A percentile compares a stretch with the other conserved stretches of the same genome.
These are phyloP conservation scores for Idaea straminata DNA, from an alignment of 2,888 invertebrate species.

Conservation along the genomic window DNA sequence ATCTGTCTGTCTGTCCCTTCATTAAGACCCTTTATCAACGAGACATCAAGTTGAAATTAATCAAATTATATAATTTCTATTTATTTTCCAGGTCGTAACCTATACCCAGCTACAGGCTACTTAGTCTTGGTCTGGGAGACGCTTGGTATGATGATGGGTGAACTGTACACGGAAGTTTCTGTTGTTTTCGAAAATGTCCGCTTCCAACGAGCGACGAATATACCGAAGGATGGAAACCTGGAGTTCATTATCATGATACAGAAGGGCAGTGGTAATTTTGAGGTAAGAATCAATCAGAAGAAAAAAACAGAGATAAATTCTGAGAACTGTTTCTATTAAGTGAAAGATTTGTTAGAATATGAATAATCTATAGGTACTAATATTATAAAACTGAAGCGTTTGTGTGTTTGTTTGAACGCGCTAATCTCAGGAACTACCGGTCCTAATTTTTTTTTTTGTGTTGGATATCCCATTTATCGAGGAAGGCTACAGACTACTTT, in stretches of 20 bases:
- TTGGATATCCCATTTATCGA: too few relatives aligned
- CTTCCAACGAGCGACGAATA: constrained; percentile 90
- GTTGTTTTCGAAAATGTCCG: constrained; percentile 92
- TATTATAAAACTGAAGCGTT: too few relatives aligned
- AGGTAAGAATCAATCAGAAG: constrained; percentile 56
- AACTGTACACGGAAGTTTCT: constrained; percentile 84
- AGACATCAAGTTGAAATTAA: background rate
- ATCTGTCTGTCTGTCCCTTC: too few relatives aligned
- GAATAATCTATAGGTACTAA: too few relatives aligned
- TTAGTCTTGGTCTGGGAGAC: constrained; percentile 89
- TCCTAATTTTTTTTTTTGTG: too few relatives aligned
- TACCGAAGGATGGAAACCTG: constrained; percentile 83
- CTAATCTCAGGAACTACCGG: too few relatives aligned
- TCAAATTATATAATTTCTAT: background rate
- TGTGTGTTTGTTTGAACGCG: too few relatives aligned
- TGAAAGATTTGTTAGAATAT: too few relatives aligned
- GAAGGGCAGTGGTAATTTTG: constrained; percentile 84
- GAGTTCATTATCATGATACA: constrained; percentile 85
- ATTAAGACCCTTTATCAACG: background rate
- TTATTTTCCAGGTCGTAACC: constrained; percentile 79
- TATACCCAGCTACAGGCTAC: constrained; percentile 93
- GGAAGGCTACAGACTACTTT: too few relatives aligned
- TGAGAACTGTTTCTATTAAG: background rate
- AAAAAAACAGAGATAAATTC: background rate
- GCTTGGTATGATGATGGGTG: constrained; percentile 85